Conservation (phyloP, 1,140 invertebrate species). For the Drosophila parabipectinata region DNA sequence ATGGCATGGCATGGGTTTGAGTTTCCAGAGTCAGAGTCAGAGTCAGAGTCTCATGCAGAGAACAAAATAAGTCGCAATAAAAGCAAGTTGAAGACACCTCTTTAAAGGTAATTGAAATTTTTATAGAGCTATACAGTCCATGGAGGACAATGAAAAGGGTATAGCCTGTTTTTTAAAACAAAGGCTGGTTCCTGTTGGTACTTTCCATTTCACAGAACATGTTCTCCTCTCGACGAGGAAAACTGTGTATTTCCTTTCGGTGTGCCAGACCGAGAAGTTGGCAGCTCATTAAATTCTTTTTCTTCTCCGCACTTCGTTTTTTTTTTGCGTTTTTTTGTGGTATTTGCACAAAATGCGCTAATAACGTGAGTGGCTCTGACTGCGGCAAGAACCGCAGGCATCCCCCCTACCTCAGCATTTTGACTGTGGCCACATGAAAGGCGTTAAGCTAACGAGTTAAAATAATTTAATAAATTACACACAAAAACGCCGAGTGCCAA, state of each 20-base stretch:
- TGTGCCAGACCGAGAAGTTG: constrained; percentile 9
- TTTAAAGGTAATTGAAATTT: constrained; percentile 8
- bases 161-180: too few relatives aligned
- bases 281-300: constrained; percentile 61
- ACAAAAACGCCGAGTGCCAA: constrained; percentile 57
- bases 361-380: constrained; percentile 51
- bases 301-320: constrained; percentile 15
- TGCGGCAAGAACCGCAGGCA: constrained; percentile 4
- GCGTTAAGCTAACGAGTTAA: constrained; percentile 69
- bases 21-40: not conserved
- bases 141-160: too few relatives aligned
- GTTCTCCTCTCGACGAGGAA: too few relatives aligned
- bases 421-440: constrained; percentile 49
- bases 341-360: constrained; percentile 76
- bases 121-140: not conserved
- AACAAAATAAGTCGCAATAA: constrained; percentile 22
- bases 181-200: too few relatives aligned
- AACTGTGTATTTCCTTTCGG: constrained; percentile 8
- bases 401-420: not conserved
- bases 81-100: constrained; percentile 2
- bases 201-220: too few relatives aligned
- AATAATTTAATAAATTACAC: constrained; percentile 76
- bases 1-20: too few relatives aligned
- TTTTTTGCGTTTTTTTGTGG: constrained; percentile 12
- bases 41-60: constrained; percentile 15